Base-by-base conservation (phyloP, 2,113 vertebrate species). In the Typhlomys cinereus region DNA sequence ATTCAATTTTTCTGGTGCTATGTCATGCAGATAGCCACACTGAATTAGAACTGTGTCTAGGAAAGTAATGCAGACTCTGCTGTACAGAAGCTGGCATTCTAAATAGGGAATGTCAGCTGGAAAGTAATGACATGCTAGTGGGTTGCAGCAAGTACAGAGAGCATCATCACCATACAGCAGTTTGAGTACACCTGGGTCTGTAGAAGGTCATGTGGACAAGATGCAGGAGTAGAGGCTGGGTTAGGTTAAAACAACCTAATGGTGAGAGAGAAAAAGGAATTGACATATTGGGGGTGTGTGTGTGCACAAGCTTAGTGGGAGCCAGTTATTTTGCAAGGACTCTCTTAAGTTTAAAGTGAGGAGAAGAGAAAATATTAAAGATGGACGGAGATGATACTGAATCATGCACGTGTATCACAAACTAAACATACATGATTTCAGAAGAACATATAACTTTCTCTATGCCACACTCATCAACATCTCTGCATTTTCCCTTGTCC, bases 401-500 rank as follows among this genome's bases (percentile, higher is more conserved):
- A 21, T 44, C 31, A 11, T 34, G 34, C 7, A 4, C 57, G 2
- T 39, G 48, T 44, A 21, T 50, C 23, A 7, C 44, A 36, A 9
- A 14, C 52, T n/a, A 23, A 15, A 3, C 1, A 9, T 25, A 0
- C 52, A 2, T 21, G 46, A 12, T 15, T 64, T 46, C 0, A 76
- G 54, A 44, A 9, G 62, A 12, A 2, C 10, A 14, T 31, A n/a
- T 27, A 44, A 66, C 13, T 5, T 27, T 11, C 29, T 6, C 4
- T 4, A 36, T 3, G 1, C 18, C 2, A 34, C 20, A 0, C 15
- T 46, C 25, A 3, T 21, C 5, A 36, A 59, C 12, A 1, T 29
- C 39, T 66, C 12, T 14, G 0, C 4, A 7, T 0, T 15, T 29
- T 5, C 7, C 0, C 44, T 29, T 4, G 29, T 1, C 15, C 5